Base-by-base conservation (phyloP, 2,113 vertebrate genomes). In the Notothenia coriiceps region DNA sequence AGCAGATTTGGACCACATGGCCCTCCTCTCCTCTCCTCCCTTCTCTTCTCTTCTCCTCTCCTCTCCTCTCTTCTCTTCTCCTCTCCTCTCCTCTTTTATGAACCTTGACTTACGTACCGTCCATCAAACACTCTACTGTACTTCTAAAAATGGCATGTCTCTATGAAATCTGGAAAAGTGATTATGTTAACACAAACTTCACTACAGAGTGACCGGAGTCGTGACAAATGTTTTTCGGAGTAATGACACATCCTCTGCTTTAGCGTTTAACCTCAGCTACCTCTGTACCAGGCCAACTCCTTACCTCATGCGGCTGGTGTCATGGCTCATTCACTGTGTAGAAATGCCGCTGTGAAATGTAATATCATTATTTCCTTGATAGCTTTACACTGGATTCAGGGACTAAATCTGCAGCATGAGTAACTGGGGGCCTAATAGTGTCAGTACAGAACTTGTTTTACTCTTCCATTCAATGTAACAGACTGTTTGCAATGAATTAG, bases 191-290 rank as follows among this genome's bases (percentile, higher is more conserved):
- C 80, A 87, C 87, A 84, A 91, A 91, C 90, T 82, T 80, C 69
- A 73, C 71, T 76, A 85, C 80, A 79, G 64, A 82, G 56, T 89
- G 80, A 88, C 88, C 86, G 80, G 72, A 89, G 82, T 86, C 77
- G 86, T 87, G 90, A 91, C 80, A 83, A 86, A 90, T 90, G 71
- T 74, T 89, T 86, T 89, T 80, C 77, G 67, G 79, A 67, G 80
- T 89, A 89, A 89, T 92, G 88, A 90, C 88, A 90, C 85, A 88
- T 91, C 76, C 70, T n/a, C 91, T 86, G 88, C 84, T 89, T 91
- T 93, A 90, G 79, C 76, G 62, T 87, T 92, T 89, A 86, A 90
- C 82, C 86, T 89, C 72, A 57, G 85, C 77, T 91, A 85, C 88
- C 89, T 89, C 84, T 67, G 49, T 9, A 74, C 56, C 44, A 5